These are phyloP conservation scores for Odontesthes bonariensis DNA, from an alignment of 2,113 vertebrate species.

Conservation along the genomic window DNA sequence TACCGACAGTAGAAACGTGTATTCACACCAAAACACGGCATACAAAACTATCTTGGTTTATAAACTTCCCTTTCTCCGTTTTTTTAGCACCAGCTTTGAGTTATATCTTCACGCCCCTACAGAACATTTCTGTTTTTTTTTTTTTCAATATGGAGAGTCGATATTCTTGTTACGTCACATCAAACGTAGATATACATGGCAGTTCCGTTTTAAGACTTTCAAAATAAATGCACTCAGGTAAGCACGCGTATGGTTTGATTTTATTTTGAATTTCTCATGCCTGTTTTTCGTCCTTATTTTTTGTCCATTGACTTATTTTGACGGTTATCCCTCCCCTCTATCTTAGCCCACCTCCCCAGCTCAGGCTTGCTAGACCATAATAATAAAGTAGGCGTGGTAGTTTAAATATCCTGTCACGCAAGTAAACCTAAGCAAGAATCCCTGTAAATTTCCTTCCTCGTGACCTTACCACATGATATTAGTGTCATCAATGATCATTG, in stretches of 20 bases:
- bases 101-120: constrained; percentile 41
- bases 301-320: background rate
- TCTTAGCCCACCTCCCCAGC: constrained; percentile 20
- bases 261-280: constrained; percentile 19
- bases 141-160: constrained; percentile 36
- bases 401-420: constrained; percentile 31
- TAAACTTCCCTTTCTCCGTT: background rate
- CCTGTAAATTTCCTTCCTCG: background rate
- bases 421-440: background rate
- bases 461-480: background rate
- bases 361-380: constrained; percentile 11
- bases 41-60: background rate
- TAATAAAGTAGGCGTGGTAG: constrained; percentile 45
- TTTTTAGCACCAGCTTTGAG: background rate
- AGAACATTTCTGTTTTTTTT: constrained; percentile 12
- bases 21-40: constrained; percentile 6
- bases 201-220: background rate
- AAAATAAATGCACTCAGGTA: constrained; percentile 27
- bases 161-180: background rate
- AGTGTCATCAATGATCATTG: too few relatives aligned
- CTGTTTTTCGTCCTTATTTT: accelerated
- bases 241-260: background rate
- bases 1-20: constrained; percentile 25
- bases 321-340: background rate
- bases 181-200: accelerated